Conservation (phyloP, 2,113 vertebrate genomes). For the Chaetodon auriga region DNA sequence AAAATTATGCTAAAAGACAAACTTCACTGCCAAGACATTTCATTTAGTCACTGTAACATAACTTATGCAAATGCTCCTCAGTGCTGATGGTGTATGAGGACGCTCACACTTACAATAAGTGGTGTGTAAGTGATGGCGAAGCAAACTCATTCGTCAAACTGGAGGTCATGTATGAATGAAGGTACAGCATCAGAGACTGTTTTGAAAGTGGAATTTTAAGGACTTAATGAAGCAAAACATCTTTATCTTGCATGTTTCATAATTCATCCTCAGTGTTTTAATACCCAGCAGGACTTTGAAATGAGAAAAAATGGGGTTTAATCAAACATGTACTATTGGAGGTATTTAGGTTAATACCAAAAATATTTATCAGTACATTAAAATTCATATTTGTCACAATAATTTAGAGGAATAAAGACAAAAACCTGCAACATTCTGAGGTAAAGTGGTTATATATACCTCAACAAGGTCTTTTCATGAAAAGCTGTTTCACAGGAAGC, state of each 20-base stretch:
- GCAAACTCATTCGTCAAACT: neutral
- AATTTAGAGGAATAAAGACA: neutral
- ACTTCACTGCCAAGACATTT: neutral
- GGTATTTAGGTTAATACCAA: constrained; percentile 17
- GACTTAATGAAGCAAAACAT: constrained; percentile 6
- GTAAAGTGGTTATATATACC: constrained; percentile 4
- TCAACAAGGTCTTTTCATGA: constrained; percentile 42
- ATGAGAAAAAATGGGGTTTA: neutral
- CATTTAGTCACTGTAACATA: neutral
- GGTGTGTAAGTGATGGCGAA: neutral
- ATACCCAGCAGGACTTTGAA: constrained; percentile 4
- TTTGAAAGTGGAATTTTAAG: neutral
- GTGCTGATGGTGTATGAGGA: neutral
- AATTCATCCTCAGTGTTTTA: constrained; percentile 14
- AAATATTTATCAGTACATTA: constrained; percentile 14
- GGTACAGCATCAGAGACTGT: neutral
- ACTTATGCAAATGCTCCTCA: neutral
- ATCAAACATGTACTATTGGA: neutral
- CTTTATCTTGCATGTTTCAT: constrained; percentile 14
- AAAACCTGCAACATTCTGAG: neutral
- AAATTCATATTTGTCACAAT: neutral
- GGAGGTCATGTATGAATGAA: neutral
- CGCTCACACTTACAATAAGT: neutral
- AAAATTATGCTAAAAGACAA: neutral
- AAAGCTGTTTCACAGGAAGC: constrained; percentile 56